These are phyloP conservation scores for Drosophila ercepeae DNA, from an alignment of 1,140 invertebrate species.

Conservation along the genomic window DNA sequence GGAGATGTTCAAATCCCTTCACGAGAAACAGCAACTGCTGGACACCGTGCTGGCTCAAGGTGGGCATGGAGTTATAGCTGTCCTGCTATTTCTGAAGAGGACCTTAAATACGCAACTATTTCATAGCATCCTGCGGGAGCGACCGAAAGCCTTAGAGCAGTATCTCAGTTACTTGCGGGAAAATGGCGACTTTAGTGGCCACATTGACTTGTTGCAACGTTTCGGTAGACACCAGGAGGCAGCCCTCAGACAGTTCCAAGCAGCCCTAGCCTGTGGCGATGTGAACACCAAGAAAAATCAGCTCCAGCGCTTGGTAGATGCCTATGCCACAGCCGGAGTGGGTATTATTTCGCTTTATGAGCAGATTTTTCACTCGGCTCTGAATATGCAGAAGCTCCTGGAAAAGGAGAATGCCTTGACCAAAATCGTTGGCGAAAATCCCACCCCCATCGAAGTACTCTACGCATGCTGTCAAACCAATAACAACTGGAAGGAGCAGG, in stretches of 20 bases:
- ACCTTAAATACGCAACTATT: slow-evolving; percentile 85
- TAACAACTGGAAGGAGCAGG: slow-evolving; percentile 79
- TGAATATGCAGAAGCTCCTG: slow-evolving; percentile 61
- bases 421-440: slow-evolving; percentile 28
- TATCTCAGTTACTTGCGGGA: slow-evolving; percentile 86
- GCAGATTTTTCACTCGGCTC: slow-evolving; percentile 61
- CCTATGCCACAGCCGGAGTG: slow-evolving; percentile 62
- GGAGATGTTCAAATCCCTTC: slow-evolving; percentile 85
- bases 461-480: slow-evolving; percentile 73
- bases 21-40: slow-evolving; percentile 86
- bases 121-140: slow-evolving; percentile 84
- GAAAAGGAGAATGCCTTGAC: slow-evolving; percentile 51
- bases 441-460: slow-evolving; percentile 72
- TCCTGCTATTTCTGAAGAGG: slow-evolving; percentile 85
- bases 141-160: slow-evolving; percentile 85
- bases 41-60: slow-evolving; percentile 85
- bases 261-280: slow-evolving; percentile 63
- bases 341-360: slow-evolving; percentile 66
- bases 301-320: slow-evolving; percentile 58
- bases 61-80: slow-evolving; percentile 86
- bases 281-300: slow-evolving; percentile 51
- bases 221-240: slow-evolving; percentile 86
- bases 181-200: slow-evolving; percentile 84
- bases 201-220: slow-evolving; percentile 85
- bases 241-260: slow-evolving; percentile 85